A percentile compares a stretch with the other conserved stretches of the same genome.
Conservation (phyloP, 2,797 vertebrate genomes). For the Cetoscarus ocellatus region DNA sequence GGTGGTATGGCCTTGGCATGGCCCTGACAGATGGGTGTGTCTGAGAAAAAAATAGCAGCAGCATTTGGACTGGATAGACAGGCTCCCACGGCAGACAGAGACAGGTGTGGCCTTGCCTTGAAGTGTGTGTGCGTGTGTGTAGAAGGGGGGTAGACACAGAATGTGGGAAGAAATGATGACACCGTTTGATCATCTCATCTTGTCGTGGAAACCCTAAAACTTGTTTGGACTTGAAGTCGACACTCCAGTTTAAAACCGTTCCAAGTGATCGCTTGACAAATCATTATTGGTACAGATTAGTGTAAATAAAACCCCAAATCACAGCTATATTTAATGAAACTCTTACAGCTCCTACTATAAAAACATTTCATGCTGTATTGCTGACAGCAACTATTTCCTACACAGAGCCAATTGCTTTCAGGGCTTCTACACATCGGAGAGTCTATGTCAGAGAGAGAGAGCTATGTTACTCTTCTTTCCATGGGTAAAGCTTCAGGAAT, state of each 20-base stretch:
- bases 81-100: constrained; percentile 74
- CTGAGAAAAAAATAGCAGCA: constrained; percentile 80
- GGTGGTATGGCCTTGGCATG: constrained; percentile 61
- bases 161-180: constrained; percentile 66
- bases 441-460: too few species aligned
- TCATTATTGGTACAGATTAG: neutral
- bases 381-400: too few species aligned
- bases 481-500: too few species aligned
- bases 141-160: constrained; percentile 59
- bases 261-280: neutral
- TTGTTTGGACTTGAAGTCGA: constrained; percentile 50
- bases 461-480: too few species aligned
- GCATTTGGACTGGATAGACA: constrained; percentile 78
- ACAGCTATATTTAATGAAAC: too few species aligned
- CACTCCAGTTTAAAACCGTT: constrained; percentile 10
- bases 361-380: too few species aligned
- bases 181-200: constrained; percentile 47
- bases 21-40: constrained; percentile 79
- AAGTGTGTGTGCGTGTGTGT: too few species aligned
- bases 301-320: neutral
- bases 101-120: constrained; percentile 83
- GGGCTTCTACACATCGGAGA: too few species aligned
- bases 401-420: too few species aligned
- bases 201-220: constrained; percentile 13
- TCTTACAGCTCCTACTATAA: too few species aligned